Evolutionary conservation across 2,888 invertebrate genomes (phyloP), one percentile per base, ranked within the genome.

Genomic region (Beris chalybata): DNA sequence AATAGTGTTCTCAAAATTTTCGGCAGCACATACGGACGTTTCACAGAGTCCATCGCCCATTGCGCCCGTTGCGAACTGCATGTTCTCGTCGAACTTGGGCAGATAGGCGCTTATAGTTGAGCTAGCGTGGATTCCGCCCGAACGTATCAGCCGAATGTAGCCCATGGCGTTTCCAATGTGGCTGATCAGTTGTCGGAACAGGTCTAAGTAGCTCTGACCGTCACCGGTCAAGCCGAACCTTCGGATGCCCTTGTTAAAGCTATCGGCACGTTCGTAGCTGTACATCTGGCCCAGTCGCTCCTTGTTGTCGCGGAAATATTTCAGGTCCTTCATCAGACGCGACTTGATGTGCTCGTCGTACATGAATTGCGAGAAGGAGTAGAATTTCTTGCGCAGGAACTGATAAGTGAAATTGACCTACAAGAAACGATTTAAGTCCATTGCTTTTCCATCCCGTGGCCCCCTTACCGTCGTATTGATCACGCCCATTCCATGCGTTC

Each of bases 271-370:
- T 74, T 95, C 95, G 77, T 92, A 97, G 0, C 91, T 88, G 81
- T 91, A 92, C 78, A 87, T 89, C 72, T 88, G 87, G 45, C 12
- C 12, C 38, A 11, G 86, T 70, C 85, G 83, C 54, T 85, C 82
- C 74, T 87, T 86, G 73, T 86, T 87, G 74, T 96, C 95, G 69
- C 89, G 86, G 75, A 95, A 92, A 76, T 86, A 88, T 72, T 92
- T 86, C 69, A 92, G 83, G 78, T 97, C 97, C 80, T 95, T 95
- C 71, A 94, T 86, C 3, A 99, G 83, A 66, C 95, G 86, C 0
- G 97, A 96, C 79, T 97, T 97, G 58, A 99, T 96, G 75, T 96
- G 96, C 79, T 99, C 99, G 77, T 98, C 97, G 77, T 92, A 97
- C 80, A 99, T 87, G 78, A 98, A 98, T 79, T 97, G 97, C 0